A percentile compares a stretch with the other conserved stretches of the same genome.
phyloP scores from a whole-genome alignment of 2,113 vertebrate genomes.

The Alaudala cheleensis region DNA sequence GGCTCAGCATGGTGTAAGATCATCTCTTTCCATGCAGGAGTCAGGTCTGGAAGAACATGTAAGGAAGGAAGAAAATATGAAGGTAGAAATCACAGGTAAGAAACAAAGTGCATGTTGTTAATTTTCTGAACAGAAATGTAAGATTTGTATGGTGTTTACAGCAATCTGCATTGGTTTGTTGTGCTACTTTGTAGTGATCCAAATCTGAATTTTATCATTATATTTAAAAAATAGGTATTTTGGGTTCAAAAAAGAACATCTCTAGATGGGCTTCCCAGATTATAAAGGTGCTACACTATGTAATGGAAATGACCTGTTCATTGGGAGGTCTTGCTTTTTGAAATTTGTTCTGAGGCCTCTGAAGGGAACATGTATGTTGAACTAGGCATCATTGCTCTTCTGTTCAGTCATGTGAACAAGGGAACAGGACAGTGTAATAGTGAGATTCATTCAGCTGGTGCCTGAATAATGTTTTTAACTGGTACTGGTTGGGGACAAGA shows the following conservation, averaged over 20 bases:
- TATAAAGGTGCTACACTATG: not conserved
- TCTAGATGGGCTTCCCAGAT: not conserved
- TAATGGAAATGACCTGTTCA: not conserved
- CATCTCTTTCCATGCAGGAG: not conserved
- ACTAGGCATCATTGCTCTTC: not conserved
- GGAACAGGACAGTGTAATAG: not conserved
- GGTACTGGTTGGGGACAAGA: not conserved
- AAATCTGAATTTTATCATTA: not conserved
- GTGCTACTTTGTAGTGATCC: not conserved
- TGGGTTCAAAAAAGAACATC: not conserved
- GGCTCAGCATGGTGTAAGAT: not conserved
- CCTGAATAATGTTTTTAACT: not conserved
- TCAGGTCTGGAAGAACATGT: constrained; percentile 48
- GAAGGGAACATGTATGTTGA: not conserved
- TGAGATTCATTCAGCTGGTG: not conserved
- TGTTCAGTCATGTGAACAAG: not conserved
- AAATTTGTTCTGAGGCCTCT: not conserved
- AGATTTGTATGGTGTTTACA: not conserved
- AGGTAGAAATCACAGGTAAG: constrained; percentile 72
- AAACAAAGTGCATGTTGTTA: not conserved
- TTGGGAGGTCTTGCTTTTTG: not conserved
- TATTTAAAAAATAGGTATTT: not conserved
- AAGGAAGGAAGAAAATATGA: not conserved
- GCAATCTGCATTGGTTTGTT: not conserved
- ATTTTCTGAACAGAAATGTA: not conserved